Conservation (phyloP, 2,888 invertebrate genomes). For the Cosmia pyralina region DNA sequence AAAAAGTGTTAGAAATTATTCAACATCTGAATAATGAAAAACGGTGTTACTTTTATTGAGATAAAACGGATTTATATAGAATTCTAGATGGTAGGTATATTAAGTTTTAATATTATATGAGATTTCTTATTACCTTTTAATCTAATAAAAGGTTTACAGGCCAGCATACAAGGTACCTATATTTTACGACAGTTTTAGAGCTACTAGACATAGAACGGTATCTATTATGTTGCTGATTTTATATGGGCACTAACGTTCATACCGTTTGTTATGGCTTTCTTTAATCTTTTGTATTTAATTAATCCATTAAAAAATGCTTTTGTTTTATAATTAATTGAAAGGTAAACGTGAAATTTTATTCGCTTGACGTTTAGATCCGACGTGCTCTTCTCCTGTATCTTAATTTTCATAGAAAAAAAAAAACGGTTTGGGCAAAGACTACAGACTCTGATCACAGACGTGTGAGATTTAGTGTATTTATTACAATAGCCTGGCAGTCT, state of each 20-base stretch:
- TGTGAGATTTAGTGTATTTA: background rate
- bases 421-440: background rate
- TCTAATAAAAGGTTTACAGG: conserved; percentile 50
- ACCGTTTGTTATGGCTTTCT: conserved; percentile 41
- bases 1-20: too few species aligned
- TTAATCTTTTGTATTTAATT: background rate
- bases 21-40: too few species aligned
- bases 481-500: background rate
- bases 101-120: conserved; percentile 17
- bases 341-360: background rate
- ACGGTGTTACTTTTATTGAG: too few species aligned
- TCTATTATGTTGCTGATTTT: conserved; percentile 44
- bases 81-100: background rate
- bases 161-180: conserved; percentile 25
- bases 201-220: conserved; percentile 52
- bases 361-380: background rate
- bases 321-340: background rate
- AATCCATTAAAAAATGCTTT: background rate
- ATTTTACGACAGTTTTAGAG: conserved; percentile 59
- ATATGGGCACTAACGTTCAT: conserved; percentile 51
- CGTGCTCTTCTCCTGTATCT: background rate
- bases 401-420: background rate
- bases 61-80: too few species aligned
- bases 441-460: background rate
- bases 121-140: conserved; percentile 44